Evolutionary conservation across 2,113 vertebrate genomes (phyloP).

Genomic region (Melierax canorus): DNA sequence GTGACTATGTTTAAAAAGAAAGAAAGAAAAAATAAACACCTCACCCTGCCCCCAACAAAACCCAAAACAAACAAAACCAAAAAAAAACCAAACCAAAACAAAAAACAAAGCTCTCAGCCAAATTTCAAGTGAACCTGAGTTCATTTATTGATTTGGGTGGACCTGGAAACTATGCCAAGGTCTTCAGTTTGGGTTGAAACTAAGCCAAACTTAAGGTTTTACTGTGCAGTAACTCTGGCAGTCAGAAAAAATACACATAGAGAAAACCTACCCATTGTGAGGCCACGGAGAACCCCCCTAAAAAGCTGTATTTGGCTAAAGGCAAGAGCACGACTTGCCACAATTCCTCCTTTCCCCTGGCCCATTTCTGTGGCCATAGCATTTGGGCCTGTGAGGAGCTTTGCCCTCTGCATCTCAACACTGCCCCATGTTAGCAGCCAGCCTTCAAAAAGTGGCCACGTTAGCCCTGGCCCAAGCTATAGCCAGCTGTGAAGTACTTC

Average conservation of each 20-base stretch:
- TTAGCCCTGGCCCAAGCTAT: not conserved
- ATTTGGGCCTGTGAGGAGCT: not conserved
- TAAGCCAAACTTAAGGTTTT: not conserved
- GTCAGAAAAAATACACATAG: not conserved
- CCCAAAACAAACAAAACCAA: no score
- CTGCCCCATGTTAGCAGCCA: accelerated
- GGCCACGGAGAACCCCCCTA: not conserved
- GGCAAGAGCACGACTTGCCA: not conserved
- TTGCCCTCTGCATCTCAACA: accelerated
- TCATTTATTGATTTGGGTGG: not conserved
- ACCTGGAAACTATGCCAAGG: not conserved
- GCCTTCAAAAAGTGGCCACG: accelerated
- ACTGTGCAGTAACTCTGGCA: not conserved
- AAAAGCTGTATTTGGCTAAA: not conserved
- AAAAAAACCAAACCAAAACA: not conserved
- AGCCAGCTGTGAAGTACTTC: not conserved
- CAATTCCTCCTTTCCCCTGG: not conserved
- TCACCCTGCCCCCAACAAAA: accelerated
- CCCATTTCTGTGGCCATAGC: not conserved
- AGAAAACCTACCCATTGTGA: not conserved
- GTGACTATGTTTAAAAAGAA: not conserved
- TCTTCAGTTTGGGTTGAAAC: not conserved
- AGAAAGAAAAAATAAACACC: not conserved
- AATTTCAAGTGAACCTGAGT: not conserved
- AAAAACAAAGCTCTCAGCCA: not conserved